A percentile compares a stretch with the other conserved stretches of the same genome.
Evolutionary conservation across 64 coral and sea anemone species (phyloP).

Genomic region (Cladopsammia gracilis): DNA sequence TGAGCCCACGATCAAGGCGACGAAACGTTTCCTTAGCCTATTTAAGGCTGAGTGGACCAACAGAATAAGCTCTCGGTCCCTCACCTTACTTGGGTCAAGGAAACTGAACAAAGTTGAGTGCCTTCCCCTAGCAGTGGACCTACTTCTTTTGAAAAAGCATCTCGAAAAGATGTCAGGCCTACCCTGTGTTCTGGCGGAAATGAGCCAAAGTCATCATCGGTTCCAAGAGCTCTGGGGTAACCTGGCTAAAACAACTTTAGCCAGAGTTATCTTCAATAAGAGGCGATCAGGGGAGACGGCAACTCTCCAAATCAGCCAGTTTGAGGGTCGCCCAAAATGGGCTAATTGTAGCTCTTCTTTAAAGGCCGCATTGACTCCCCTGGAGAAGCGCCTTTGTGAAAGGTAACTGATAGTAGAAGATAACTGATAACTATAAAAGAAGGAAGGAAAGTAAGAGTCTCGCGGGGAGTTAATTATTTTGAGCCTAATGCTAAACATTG

Average conservation of each 20-base stretch:
- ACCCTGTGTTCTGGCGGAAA: neutral
- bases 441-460: no score
- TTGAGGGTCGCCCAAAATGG: no score
- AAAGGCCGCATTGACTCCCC: no score
- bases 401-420: no score
- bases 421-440: no score
- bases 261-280: constrained; percentile 60
- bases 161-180: neutral
- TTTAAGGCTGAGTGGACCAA: constrained; percentile 43
- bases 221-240: neutral
- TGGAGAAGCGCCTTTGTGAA: no score
- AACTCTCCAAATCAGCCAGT: no score
- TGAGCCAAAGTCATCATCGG: neutral
- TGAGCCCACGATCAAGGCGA: neutral
- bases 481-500: no score
- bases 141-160: neutral
- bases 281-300: constrained; percentile 40
- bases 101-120: constrained; percentile 35
- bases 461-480: no score
- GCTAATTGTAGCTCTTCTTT: no score
- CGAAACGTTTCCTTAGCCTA: constrained; percentile 2
- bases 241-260: constrained; percentile 33
- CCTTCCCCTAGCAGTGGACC: constrained; percentile 31
- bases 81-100: neutral
- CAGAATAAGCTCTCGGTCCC: constrained; percentile 3